These are phyloP conservation scores for Caenorhabditis latens DNA, from an alignment of 1,140 invertebrate genomes.

Conservation along the genomic window DNA sequence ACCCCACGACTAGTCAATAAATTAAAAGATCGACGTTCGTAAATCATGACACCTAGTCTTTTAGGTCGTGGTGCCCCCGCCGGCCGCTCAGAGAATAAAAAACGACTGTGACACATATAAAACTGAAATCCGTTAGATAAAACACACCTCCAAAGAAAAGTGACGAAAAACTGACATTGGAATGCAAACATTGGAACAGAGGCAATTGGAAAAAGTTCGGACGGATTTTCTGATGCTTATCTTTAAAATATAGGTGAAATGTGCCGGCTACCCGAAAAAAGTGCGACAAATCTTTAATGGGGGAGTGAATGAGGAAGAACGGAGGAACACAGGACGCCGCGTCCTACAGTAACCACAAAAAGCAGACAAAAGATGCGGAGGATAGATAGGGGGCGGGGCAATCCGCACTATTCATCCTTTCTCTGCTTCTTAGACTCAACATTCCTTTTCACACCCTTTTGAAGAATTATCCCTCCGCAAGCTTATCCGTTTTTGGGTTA, in stretches of 20 bases:
- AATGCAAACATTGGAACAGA: slow-evolving; percentile 50
- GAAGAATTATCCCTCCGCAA: background rate
- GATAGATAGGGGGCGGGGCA: slow-evolving; percentile 26
- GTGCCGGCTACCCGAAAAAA: background rate
- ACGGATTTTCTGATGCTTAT: slow-evolving; percentile 25
- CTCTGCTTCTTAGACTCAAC: background rate
- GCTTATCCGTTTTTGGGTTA: background rate
- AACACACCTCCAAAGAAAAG: background rate
- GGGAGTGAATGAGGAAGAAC: slow-evolving; percentile 16
- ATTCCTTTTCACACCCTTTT: slow-evolving; percentile 43
- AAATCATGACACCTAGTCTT: slow-evolving; percentile 24
- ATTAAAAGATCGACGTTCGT: slow-evolving; percentile 34
- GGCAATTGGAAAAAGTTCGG: background rate
- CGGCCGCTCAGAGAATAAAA: background rate
- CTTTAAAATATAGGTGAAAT: slow-evolving; percentile 17
- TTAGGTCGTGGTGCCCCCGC: background rate
- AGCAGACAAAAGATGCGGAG: slow-evolving; percentile 17
- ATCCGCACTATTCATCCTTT: slow-evolving; percentile 34
- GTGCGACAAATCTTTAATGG: slow-evolving; percentile 50
- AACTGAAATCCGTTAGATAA: slow-evolving; percentile 53
- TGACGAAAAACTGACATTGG: slow-evolving; percentile 45
- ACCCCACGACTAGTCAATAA: background rate
- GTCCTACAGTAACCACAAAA: slow-evolving; percentile 49
- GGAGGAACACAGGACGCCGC: background rate
- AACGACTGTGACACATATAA: slow-evolving; percentile 45